Base-by-base conservation (phyloP, 2,797 vertebrate species). In the Chaunax sp. region DNA sequence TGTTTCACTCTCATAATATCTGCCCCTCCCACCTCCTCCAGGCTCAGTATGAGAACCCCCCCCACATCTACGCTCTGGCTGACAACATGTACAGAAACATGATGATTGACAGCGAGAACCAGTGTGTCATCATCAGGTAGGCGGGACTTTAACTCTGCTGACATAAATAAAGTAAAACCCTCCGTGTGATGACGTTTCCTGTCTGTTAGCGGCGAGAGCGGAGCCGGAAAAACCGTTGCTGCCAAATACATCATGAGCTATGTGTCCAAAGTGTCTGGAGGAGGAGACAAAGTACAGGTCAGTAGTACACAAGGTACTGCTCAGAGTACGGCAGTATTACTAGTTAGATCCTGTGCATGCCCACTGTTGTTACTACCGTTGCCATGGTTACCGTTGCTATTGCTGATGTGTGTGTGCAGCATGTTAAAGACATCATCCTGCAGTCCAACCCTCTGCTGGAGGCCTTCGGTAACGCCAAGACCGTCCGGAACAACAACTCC, bases 81-180 rank as follows among this genome's bases (percentile, higher is more conserved):
- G 98, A 99, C 87, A 96, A 95, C 84, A 98, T 99, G 98, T 99
- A 97, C 93, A 94, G 98, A 82, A 99, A 99, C 87, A 99, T 99
- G 98, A 97, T 99, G 87, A 99, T 99, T 51, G 98, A 99, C 89
- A 89, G 95, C 60, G 98, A 99, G 91, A 98, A 98, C 90, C 98
- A 99, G 38, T 99, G 98, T 81, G 98, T 99, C 89, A 99, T 99
- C 86, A 99, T 99, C 92, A 99, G 98, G 98, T 98, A 93, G 52
- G 52, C 33, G 52, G 33, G 52, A 3, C 51, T 22, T 53, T 16
- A 4, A 16, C 23, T 6, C 14, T 19, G 1, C 26, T 30, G 49
- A 15, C 6, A 13, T 5, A 13, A 5, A 6, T 20, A 3, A 3
- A 12, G 0, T 14, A 12, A 13, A 49, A 16, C 11, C n/a, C 12